These are phyloP conservation scores for Dorcus hopei DNA, from an alignment of 2,888 invertebrate genomes.

Conservation along the genomic window DNA sequence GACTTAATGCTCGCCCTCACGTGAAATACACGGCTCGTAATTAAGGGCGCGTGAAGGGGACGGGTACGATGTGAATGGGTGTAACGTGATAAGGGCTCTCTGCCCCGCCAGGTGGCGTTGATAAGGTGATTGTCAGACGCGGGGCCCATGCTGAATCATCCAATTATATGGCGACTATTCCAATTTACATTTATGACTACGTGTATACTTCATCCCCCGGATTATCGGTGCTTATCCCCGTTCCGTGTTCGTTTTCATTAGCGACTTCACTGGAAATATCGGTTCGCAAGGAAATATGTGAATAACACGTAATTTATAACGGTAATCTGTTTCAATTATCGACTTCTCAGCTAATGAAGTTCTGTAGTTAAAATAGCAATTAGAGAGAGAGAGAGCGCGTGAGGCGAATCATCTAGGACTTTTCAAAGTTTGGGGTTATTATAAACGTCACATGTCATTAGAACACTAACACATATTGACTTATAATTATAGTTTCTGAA, in stretches of 20 bases:
- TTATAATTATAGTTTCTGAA: no score
- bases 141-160: slow-evolving; percentile 21
- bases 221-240: slow-evolving; percentile 25
- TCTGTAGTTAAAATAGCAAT: background rate
- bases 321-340: background rate
- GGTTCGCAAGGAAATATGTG: slow-evolving; percentile 2
- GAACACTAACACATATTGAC: no score
- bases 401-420: background rate
- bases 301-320: background rate
- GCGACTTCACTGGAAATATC: slow-evolving; percentile 1
- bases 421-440: background rate
- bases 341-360: slow-evolving; percentile 1
- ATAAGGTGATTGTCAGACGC: slow-evolving; percentile 26
- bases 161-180: slow-evolving; percentile 26
- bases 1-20: slow-evolving; percentile 12
- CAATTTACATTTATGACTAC: slow-evolving; percentile 27
- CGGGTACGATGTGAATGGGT: slow-evolving; percentile 23
- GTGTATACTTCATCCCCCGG: slow-evolving; percentile 21
- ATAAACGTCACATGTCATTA: no score
- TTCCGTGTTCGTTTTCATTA: slow-evolving; percentile 22
- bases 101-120: slow-evolving; percentile 27
- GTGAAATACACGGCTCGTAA: slow-evolving; percentile 11
- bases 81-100: slow-evolving; percentile 29
- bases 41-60: slow-evolving; percentile 14
- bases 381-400: background rate